A percentile compares a stretch with the other conserved stretches of the same genome.
Conservation (phyloP, 2,113 vertebrate genomes). For the Cnemophilus loriae region DNA sequence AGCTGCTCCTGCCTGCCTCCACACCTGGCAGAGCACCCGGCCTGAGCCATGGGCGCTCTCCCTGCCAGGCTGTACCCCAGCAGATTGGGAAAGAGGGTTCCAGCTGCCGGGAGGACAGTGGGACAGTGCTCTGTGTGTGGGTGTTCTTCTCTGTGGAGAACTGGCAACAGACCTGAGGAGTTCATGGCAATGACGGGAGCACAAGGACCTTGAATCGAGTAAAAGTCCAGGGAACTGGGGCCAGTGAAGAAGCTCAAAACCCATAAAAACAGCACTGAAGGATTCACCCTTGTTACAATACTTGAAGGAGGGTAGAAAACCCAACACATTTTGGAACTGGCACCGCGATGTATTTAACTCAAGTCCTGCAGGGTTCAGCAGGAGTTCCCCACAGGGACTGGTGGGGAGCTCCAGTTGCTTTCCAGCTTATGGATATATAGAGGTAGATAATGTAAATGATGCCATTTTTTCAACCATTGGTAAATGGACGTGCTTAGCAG, state of each 20-base stretch:
- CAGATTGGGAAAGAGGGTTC: neutral
- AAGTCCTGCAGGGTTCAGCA: neutral
- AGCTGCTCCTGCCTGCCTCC: neutral
- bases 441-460: neutral
- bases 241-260: neutral
- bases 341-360: rapidly evolving
- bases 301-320: neutral
- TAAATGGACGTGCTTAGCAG: neutral
- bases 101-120: neutral
- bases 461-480: neutral
- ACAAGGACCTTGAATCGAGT: neutral
- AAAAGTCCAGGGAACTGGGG: neutral
- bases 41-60: rapidly evolving
- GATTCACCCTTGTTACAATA: neutral
- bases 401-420: neutral
- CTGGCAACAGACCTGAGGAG: neutral
- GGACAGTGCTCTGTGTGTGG: neutral
- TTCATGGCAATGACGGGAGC: neutral
- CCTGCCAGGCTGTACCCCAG: neutral
- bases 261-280: neutral
- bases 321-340: neutral
- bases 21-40: neutral
- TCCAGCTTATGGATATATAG: neutral
- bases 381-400: neutral
- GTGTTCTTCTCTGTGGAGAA: neutral